These are phyloP conservation scores for Tadarida brasiliensis DNA, from an alignment of 2,797 vertebrate species.

Conservation along the genomic window DNA sequence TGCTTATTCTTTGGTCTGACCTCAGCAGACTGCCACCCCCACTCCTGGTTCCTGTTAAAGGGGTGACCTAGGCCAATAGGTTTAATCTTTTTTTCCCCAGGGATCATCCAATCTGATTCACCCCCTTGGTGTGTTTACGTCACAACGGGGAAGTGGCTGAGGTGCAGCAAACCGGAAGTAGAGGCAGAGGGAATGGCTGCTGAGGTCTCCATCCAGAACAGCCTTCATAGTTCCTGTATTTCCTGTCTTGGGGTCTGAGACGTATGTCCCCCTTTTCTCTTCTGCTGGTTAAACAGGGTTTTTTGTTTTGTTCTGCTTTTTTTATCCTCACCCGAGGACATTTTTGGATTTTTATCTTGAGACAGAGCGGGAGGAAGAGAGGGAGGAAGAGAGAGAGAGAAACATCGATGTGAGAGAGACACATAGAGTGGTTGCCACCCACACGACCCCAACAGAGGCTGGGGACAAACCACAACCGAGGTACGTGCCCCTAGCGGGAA, in stretches of 20 bases:
- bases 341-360: no score
- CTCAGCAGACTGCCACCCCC: neutral
- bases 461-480: no score
- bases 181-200: neutral
- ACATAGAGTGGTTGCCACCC: no score
- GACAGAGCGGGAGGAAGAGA: no score
- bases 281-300: neutral
- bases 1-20: neutral
- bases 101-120: neutral
- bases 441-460: no score
- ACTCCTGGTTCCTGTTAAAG: neutral
- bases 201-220: neutral
- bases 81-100: neutral
- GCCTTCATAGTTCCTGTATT: neutral
- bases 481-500: no score
- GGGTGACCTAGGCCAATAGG: neutral
- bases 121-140: neutral
- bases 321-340: no score
- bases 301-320: constrained; percentile 17
- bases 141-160: neutral
- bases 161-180: neutral
- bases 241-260: neutral
- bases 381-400: no score
- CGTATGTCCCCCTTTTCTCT: neutral
- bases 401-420: no score